These are phyloP conservation scores for Momotus momota DNA, from an alignment of 2,797 vertebrate genomes.

Conservation along the genomic window DNA sequence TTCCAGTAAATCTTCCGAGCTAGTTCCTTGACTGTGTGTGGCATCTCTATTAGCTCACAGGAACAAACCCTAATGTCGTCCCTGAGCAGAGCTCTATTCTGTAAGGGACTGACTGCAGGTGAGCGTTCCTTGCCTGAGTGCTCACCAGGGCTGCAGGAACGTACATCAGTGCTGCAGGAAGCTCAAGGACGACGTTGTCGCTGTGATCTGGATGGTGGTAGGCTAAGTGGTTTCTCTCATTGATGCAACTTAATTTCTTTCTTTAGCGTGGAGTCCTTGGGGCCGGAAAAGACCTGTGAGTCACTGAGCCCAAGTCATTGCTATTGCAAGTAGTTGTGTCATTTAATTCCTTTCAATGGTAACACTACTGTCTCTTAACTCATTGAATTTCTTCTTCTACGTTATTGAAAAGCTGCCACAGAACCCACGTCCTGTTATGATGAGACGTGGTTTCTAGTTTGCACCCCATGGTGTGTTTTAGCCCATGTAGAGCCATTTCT, in stretches of 20 bases:
- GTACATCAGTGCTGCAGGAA: not conserved
- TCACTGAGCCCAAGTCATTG: not conserved
- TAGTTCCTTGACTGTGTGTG: not conserved
- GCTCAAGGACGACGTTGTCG: rapidly evolving
- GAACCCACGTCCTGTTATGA: not conserved
- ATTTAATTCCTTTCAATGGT: not conserved
- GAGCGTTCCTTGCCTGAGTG: not conserved
- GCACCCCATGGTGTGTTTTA: not conserved
- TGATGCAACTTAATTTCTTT: not conserved
- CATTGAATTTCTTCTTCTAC: not conserved
- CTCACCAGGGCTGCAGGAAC: not conserved
- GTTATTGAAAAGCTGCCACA: not conserved
- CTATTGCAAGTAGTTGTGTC: not conserved
- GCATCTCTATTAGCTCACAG: not conserved
- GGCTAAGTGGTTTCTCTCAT: not conserved
- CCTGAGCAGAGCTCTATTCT: not conserved
- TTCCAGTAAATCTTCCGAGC: not conserved
- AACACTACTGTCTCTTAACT: not conserved
- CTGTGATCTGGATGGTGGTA: not conserved
- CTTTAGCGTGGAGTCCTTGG: not conserved
- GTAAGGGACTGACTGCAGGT: not conserved
- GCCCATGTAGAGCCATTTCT: not conserved
- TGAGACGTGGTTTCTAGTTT: not conserved
- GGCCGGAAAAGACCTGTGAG: not conserved
- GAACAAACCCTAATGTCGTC: not conserved